Evolutionary conservation across 2,888 invertebrate genomes (phyloP).

Genomic region (Athalia circularis): DNA sequence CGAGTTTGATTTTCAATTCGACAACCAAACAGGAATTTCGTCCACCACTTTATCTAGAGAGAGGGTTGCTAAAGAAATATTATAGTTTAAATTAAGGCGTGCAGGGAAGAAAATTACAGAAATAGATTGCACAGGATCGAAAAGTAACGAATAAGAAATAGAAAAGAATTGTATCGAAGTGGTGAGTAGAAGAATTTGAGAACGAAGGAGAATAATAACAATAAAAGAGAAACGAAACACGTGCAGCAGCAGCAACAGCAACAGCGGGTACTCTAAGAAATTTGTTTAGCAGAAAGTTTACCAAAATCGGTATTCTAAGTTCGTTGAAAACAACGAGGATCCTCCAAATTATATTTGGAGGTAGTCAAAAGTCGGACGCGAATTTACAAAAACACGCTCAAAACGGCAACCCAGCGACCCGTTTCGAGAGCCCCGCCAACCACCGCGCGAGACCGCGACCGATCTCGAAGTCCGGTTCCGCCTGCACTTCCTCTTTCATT

Average conservation of each 20-base stretch:
- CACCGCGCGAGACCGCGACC: conserved; percentile 71
- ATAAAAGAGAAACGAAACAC: conserved; percentile 54
- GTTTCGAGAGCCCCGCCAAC: conserved; percentile 72
- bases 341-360: conserved; percentile 66
- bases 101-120: too few species aligned
- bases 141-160: too few species aligned
- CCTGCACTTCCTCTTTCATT: conserved; percentile 54
- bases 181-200: too few species aligned
- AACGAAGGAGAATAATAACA: conserved; percentile 37
- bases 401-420: conserved; percentile 74
- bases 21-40: too few species aligned
- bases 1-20: too few species aligned
- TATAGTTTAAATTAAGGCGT: too few species aligned
- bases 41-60: too few species aligned
- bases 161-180: too few species aligned
- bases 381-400: conserved; percentile 72
- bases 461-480: conserved; percentile 59
- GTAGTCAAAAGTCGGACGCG: conserved; percentile 68
- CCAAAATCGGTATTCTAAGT: conserved; percentile 68
- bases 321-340: conserved; percentile 66
- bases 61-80: too few species aligned
- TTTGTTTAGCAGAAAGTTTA: conserved; percentile 39
- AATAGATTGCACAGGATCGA: too few species aligned
- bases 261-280: neutral
- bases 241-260: neutral